Base-by-base conservation (phyloP, 2,888 invertebrate species). In the Allolobophora icterica region DNA sequence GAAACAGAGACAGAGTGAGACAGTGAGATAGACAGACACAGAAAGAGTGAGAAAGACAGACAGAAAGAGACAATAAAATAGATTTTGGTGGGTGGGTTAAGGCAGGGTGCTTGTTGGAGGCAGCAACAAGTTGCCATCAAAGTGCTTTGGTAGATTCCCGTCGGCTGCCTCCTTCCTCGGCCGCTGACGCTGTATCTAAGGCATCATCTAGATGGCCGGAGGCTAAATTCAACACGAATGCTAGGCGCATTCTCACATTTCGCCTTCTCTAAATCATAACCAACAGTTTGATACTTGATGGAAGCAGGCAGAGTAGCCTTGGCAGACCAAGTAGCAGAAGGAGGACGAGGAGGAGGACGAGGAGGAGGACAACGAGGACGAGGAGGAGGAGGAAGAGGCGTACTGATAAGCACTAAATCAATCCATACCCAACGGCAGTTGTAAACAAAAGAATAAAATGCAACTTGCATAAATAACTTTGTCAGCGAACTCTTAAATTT, bases 231-330 rank as follows among this genome's bases (percentile, higher is more conserved):
- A 87, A 87, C 35, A 87, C 35, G 21, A 34, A 87, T 34, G 87
- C 34, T 87, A 24, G 87, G 35, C 87, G 15, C 87, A 38, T 87
- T 87, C 87, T 87, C 87, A 38, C 87, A 87, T 87, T 87, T 87
- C 87, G 87, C 87, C 34, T 35, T 87, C 35, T 87, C 87, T 38
- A 38, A 35, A 87, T 21, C 35, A 87, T 38, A 87, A 87, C 87
- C 35, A 87, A 87, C 87, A 38, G 87, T 38, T 38, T 87, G 87
- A 87, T 38, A 87, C 87, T 38, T 38, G 87, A 24, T 87, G 35
- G 38, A 87, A 87, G 87, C 1, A 87, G 34, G 87, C 87, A 30
- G 35, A 71, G 71, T 71, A 71, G 71, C 30, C 71, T 71, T n/a
- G n/a, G 11, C 71, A 71, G 71, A 71, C 30, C 71, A 71, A n/a